phyloP scores from a whole-genome alignment of 2,113 vertebrate genomes.

The Tachuris rubrigastra region DNA sequence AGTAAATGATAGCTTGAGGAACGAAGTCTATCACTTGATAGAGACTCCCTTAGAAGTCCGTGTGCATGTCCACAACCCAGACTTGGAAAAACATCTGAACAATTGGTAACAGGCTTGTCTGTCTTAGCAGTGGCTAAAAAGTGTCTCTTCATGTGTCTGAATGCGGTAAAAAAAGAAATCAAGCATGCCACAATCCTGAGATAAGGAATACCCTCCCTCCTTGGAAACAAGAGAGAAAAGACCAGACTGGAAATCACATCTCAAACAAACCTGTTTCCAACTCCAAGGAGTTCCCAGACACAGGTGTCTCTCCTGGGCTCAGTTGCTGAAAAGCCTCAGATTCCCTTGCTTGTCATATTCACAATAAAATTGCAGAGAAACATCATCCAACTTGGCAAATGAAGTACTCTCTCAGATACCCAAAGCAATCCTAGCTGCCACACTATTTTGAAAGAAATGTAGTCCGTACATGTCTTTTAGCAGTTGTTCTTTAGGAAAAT shows the following conservation, averaged over 20 bases:
- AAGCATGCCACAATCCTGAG: not conserved
- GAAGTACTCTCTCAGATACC: not conserved
- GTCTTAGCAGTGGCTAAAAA: not conserved
- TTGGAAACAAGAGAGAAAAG: not conserved
- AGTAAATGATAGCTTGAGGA: not conserved
- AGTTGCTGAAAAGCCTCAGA: not conserved
- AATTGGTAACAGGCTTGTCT: not conserved
- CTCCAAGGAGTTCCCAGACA: not conserved
- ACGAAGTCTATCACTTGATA: not conserved
- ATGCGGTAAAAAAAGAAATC: not conserved
- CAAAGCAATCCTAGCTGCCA: not conserved
- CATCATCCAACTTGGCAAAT: not conserved
- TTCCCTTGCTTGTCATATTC: not conserved
- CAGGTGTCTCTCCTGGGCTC: not conserved
- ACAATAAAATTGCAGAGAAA: not conserved
- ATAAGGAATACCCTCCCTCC: not conserved
- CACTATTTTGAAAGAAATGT: not conserved
- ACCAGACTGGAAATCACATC: not conserved
- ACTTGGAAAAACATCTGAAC: not conserved
- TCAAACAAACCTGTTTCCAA: not conserved
- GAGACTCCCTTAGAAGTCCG: not conserved
- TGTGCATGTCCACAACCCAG: accelerated
- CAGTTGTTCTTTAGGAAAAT: not conserved
- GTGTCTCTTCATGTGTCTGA: not conserved
- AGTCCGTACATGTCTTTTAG: not conserved